These are phyloP conservation scores for Pachycephala philippinensis DNA, from an alignment of 2,113 vertebrate species.

Conservation along the genomic window DNA sequence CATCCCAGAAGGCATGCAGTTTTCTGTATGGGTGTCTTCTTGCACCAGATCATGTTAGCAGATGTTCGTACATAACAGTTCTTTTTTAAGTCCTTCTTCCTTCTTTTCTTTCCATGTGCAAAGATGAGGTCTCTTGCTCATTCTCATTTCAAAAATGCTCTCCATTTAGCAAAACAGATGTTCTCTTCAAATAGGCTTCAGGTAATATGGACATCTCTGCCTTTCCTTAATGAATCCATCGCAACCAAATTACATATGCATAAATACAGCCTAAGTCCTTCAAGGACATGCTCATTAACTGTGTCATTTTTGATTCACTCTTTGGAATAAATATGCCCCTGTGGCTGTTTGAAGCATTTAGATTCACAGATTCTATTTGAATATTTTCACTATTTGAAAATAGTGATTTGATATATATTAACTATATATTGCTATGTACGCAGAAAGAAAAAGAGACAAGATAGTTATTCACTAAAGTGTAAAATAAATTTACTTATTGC, in stretches of 20 bases:
- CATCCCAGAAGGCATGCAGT: background rate
- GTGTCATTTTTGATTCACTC: constrained; percentile 21
- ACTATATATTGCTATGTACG: background rate
- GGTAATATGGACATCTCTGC: background rate
- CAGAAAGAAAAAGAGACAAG: background rate
- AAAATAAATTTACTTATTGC: background rate
- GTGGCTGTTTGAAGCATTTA: constrained; percentile 5
- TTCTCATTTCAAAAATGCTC: background rate
- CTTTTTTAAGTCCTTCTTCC: background rate
- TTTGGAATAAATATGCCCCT: background rate
- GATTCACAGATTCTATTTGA: background rate
- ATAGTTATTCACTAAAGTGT: background rate
- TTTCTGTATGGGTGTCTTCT: background rate
- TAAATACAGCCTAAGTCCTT: constrained; percentile 22
- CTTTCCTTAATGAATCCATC: background rate
- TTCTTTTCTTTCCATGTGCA: background rate
- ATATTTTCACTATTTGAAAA: background rate
- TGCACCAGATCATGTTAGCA: background rate
- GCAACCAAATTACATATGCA: background rate
- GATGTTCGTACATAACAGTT: background rate
- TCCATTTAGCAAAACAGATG: constrained; percentile 7
- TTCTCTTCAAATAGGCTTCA: background rate
- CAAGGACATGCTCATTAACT: constrained; percentile 40
- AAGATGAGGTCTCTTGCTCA: background rate
- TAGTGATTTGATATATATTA: background rate